Evolutionary conservation across 2,113 vertebrate species (phyloP).

Genomic region (Malaclemys terrapin): DNA sequence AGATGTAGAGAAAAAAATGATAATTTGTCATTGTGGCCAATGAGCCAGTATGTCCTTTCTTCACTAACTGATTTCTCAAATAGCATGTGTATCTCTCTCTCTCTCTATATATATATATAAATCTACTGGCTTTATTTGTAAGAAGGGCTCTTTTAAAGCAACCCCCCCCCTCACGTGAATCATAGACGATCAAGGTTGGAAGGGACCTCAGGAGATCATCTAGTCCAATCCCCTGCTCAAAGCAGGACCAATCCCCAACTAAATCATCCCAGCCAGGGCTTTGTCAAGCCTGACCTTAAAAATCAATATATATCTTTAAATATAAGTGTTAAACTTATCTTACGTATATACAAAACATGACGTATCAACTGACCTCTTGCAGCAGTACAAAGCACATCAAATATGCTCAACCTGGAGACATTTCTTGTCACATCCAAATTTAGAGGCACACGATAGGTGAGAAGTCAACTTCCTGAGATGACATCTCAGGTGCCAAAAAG

Average conservation of each 20-base stretch:
- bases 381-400: background rate
- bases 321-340: background rate
- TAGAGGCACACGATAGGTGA: background rate
- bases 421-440: background rate
- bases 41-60: background rate
- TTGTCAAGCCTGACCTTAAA: too few species aligned
- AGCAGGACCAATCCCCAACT: too few species aligned
- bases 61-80: background rate
- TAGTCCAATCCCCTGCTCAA: too few species aligned
- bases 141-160: background rate
- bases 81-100: background rate
- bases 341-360: background rate
- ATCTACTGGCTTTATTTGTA: background rate
- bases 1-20: background rate
- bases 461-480: background rate
- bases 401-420: background rate
- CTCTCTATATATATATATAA: background rate
- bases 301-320: background rate
- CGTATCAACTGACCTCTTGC: background rate
- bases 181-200: too few species aligned
- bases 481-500: background rate
- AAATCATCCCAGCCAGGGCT: too few species aligned
- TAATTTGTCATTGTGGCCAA: background rate
- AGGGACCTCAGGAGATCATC: too few species aligned
- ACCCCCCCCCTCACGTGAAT: too few species aligned